These are phyloP conservation scores for Sminthurinus signatus DNA, from an alignment of 1,140 invertebrate species.

Conservation along the genomic window DNA sequence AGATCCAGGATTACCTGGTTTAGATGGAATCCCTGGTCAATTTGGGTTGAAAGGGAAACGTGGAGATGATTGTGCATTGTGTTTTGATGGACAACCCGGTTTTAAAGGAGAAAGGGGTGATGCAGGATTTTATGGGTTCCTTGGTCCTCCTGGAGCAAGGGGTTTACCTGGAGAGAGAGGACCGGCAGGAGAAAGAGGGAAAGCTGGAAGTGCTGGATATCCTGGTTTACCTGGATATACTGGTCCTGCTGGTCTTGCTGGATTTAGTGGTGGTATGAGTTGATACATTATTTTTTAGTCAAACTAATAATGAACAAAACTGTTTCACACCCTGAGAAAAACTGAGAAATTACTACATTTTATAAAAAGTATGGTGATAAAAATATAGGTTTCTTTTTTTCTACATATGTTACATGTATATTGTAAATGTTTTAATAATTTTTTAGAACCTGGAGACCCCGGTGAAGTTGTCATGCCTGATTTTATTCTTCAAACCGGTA, in stretches of 20 bases:
- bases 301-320: neutral
- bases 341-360: no score
- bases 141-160: constrained; percentile 8
- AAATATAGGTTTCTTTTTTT: no score
- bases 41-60: constrained; percentile 15
- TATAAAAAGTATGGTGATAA: no score
- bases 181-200: constrained; percentile 18
- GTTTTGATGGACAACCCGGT: constrained; percentile 34
- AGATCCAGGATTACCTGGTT: constrained; percentile 10
- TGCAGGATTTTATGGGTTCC: constrained; percentile 7
- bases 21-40: constrained; percentile 3
- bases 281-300: neutral
- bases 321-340: no score
- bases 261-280: constrained; percentile 13
- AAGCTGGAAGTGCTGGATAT: constrained; percentile 22
- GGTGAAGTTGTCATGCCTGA: constrained; percentile 34
- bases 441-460: no score
- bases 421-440: no score
- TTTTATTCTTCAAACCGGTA: constrained; percentile 4
- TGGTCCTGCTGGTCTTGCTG: constrained; percentile 28
- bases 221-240: constrained; percentile 17
- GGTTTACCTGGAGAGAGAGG: constrained; percentile 31
- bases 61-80: constrained; percentile 28
- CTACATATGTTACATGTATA: no score
- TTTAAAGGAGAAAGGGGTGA: constrained; percentile 24